Conservation (phyloP, 2,797 vertebrate genomes). For the Gephyroberyx darwinii region DNA sequence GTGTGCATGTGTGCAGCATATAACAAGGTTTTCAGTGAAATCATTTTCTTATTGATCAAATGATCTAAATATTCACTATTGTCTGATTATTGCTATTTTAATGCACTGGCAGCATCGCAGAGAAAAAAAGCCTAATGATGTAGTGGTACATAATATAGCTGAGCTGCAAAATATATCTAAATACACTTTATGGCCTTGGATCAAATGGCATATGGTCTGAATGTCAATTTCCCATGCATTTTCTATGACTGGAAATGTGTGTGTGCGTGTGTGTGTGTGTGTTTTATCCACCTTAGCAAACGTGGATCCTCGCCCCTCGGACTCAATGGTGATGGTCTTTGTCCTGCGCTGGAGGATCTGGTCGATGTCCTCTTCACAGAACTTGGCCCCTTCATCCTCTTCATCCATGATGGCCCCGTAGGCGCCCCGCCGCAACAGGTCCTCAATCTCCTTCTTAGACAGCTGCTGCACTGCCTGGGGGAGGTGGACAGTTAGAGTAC, state of each 20-base stretch:
- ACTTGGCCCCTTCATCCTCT: constrained; percentile 97
- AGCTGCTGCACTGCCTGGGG: constrained; percentile 89
- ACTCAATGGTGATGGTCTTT: constrained; percentile 98
- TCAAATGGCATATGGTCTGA: no score
- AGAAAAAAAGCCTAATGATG: neutral
- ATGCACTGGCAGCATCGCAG: neutral
- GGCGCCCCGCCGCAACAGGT: constrained; percentile 92
- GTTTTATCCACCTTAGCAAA: constrained; percentile 91
- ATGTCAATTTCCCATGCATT: no score
- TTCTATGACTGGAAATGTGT: neutral
- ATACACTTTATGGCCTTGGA: no score
- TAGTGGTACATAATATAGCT: neutral
- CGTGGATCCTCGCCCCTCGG: constrained; percentile 95
- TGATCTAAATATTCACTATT: neutral
- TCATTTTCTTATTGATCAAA: neutral
- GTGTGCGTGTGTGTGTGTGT: neutral
- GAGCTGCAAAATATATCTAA: neutral
- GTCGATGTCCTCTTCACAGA: constrained; percentile 98
- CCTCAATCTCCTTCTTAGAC: constrained; percentile 98
- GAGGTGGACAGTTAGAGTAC: neutral
- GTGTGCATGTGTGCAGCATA: neutral
- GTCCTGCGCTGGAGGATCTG: constrained; percentile 97
- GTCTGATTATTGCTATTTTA: neutral
- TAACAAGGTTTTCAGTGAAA: neutral
- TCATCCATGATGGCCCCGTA: constrained; percentile 99